A percentile compares a stretch with the other conserved stretches of the same genome.
phyloP scores from a whole-genome alignment of 2,888 invertebrate species.

The Mesorhabditis sp. region DNA sequence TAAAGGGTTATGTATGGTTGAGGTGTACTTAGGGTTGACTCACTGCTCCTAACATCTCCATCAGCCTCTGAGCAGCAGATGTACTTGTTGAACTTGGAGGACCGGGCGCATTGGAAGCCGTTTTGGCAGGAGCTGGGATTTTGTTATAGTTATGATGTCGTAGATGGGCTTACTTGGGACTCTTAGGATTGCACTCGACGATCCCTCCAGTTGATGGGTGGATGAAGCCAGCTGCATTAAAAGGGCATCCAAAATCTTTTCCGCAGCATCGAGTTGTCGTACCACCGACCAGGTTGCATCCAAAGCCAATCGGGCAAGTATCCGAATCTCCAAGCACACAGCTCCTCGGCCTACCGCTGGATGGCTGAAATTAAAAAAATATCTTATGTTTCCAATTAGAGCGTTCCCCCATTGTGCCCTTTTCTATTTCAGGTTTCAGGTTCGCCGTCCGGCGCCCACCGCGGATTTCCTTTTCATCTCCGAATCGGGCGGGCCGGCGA shows the following conservation, averaged over 20 bases:
- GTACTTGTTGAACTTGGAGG: constrained; percentile 48
- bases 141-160: constrained; percentile 5
- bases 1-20: constrained; percentile 11
- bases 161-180: constrained; percentile 19
- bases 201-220: constrained; percentile 40
- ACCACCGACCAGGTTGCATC: constrained; percentile 52
- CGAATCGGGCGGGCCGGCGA: too few species aligned
- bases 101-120: constrained; percentile 50
- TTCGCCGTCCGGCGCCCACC: neutral
- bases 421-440: neutral
- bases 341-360: constrained; percentile 46
- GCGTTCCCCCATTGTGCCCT: neutral
- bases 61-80: constrained; percentile 52
- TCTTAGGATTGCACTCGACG: constrained; percentile 46
- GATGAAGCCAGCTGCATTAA: constrained; percentile 53
- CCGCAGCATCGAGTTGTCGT: constrained; percentile 54
- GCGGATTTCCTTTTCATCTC: too few species aligned
- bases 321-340: constrained; percentile 44
- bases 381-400: too few species aligned
- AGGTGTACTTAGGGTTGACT: neutral
- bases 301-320: constrained; percentile 53
- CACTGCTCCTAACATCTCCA: constrained; percentile 19
- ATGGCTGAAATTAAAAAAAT: constrained; percentile 29
- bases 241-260: constrained; percentile 52
- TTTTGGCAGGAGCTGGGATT: constrained; percentile 41